Base-by-base conservation (phyloP, 2,888 invertebrate genomes). In the Diplazon laetatorius region DNA sequence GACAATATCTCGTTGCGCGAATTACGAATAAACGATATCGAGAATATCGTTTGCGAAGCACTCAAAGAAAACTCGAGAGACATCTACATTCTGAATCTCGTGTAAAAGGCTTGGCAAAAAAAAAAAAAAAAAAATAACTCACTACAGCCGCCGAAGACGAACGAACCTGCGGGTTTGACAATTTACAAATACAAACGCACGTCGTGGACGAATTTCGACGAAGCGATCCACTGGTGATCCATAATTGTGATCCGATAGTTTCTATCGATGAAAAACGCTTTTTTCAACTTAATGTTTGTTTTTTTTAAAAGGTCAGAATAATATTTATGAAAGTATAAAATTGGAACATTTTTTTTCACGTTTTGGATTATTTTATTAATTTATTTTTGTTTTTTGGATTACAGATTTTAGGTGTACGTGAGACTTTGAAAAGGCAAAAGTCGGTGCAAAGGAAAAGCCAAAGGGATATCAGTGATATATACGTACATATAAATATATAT, bases 391-490 rank as follows among this genome's bases (percentile, higher is more conserved):
- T 44, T 77, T 62, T 60, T 18, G 8, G 46, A 57, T 76, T 73
- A 37, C 52, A 78, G 78, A 35, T 78, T 81, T 78, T 81, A 80
- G 83, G 82, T 83, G 62, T 69, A 82, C 65, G 78, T 80, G 77
- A 22, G 52, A 52, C 81, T 76, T 75, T 74, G 72, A 75, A 80
- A 63, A n/a, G 39, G 63, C 8, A 55, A 63, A 68, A 79, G 52
- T 80, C 80, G 77, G 77, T 76, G 71, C 35, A 68, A 81, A 77
- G 66, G 69, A 76, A 71, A 83, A 85, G 84, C 85, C 87, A 86
- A 87, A 87, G 85, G 84, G 84, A 83, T 80, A 78, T 82, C 76
- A 80, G 86, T 86, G 85, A 86, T 82, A 70, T 78, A 79, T 72
- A 79, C 75, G 63, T 75, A 75, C 66, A 69, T 76, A 78, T 80